A percentile compares a stretch with the other conserved stretches of the same genome.
These are phyloP conservation scores for Perithous albicinctus DNA, from an alignment of 2,888 invertebrate genomes.

Conservation along the genomic window DNA sequence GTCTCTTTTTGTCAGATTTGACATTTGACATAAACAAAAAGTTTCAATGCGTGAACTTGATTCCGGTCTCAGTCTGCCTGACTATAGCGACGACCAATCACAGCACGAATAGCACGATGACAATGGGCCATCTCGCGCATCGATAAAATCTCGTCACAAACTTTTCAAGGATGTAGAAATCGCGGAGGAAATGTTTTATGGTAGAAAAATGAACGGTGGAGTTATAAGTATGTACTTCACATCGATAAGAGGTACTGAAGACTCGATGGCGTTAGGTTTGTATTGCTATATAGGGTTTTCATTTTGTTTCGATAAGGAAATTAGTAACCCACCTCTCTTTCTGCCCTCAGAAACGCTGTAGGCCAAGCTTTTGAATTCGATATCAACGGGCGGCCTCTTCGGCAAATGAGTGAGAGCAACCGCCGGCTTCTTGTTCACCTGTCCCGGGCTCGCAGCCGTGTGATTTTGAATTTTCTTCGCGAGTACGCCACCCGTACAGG, in stretches of 20 bases:
- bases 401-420: constrained; percentile 93
- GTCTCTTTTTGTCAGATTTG: too few species aligned
- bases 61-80: too few species aligned
- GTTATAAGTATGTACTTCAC: too few species aligned
- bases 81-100: too few species aligned
- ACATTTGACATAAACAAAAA: too few species aligned
- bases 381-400: constrained; percentile 94
- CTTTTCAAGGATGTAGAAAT: too few species aligned
- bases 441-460: constrained; percentile 86
- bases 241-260: neutral
- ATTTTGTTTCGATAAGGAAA: neutral
- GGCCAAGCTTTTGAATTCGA: constrained; percentile 94
- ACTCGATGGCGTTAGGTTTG: neutral
- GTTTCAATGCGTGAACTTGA: too few species aligned
- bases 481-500: constrained; percentile 85
- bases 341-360: constrained; percentile 95
- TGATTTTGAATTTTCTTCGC: constrained; percentile 90
- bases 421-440: constrained; percentile 90
- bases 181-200: too few species aligned
- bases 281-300: neutral
- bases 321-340: constrained; percentile 86
- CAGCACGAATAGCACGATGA: too few species aligned
- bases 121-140: too few species aligned
- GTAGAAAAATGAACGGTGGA: too few species aligned
- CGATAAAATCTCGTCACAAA: too few species aligned